Percentiles rank a stretch among this genome's conserved stretches.
Evolutionary conservation across 2,888 invertebrate genomes (phyloP).

Genomic region (Pardosa pseudoannulata): DNA sequence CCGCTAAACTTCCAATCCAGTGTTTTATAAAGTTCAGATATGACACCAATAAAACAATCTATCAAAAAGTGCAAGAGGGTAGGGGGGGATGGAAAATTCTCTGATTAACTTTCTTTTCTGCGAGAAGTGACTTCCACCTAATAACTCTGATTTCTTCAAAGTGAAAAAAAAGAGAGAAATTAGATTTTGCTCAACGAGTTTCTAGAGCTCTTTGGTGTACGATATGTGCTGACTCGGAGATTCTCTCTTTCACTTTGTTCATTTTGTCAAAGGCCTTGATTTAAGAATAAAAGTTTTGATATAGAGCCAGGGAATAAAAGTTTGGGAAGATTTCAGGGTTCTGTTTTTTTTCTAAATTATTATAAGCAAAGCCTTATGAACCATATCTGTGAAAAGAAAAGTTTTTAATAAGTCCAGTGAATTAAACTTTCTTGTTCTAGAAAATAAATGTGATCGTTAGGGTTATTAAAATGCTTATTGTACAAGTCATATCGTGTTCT

Average conservation of each 20-base stretch:
- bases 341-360: no score
- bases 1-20: no score
- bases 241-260: not conserved
- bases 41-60: not conserved
- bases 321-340: no score
- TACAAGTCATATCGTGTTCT: no score
- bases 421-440: no score
- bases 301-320: not conserved
- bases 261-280: not conserved
- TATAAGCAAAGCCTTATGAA: no score
- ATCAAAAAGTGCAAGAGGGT: no score
- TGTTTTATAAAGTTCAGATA: not conserved
- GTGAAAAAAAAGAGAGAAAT: not conserved
- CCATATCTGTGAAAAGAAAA: no score
- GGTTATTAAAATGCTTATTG: no score
- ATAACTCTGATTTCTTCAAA: not conserved
- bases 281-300: not conserved
- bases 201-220: not conserved
- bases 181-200: not conserved
- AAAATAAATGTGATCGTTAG: no score
- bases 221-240: not conserved
- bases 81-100: not conserved
- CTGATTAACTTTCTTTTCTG: not conserved
- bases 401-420: no score
- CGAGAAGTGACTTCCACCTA: not conserved